Percentiles rank a stretch among this genome's conserved stretches.
phyloP scores from a whole-genome alignment of 2,113 vertebrate species.

The Dolichotis patagonum region DNA sequence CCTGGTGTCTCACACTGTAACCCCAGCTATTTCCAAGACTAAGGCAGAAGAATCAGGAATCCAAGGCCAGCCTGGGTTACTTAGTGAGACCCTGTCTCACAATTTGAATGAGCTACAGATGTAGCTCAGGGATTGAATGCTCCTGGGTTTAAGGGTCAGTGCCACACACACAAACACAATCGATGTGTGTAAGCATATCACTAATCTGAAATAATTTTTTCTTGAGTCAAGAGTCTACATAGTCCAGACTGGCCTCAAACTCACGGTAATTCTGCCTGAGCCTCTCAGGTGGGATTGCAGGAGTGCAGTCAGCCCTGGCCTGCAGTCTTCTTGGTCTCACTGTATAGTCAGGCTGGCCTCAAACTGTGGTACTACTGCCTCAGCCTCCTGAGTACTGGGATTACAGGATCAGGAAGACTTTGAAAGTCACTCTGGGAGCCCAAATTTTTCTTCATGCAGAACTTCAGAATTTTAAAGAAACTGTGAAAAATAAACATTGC shows the following conservation, averaged over 20 bases:
- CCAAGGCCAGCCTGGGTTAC: no score
- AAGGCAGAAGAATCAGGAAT: not conserved
- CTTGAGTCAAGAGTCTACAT: not conserved
- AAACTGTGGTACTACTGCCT: not conserved
- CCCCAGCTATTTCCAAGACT: not conserved
- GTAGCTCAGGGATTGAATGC: not conserved
- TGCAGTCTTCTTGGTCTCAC: not conserved
- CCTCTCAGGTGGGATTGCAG: not conserved
- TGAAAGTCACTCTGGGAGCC: not conserved
- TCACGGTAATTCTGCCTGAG: not conserved
- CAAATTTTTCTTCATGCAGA: not conserved
- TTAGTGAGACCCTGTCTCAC: not conserved
- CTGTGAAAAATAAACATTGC: constrained; percentile 68
- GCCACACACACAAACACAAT: not conserved
- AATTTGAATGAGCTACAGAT: not conserved
- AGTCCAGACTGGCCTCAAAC: not conserved
- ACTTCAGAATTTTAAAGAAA: constrained; percentile 44
- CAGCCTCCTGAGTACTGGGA: not conserved
- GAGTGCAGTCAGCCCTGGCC: not conserved
- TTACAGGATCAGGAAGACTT: not conserved
- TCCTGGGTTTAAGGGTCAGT: not conserved
- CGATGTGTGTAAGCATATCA: not conserved
- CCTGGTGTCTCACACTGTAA: not conserved
- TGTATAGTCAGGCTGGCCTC: not conserved
- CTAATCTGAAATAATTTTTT: not conserved